Conservation (phyloP, 2,113 vertebrate genomes). For the Sphaerodactylus townsendi region DNA sequence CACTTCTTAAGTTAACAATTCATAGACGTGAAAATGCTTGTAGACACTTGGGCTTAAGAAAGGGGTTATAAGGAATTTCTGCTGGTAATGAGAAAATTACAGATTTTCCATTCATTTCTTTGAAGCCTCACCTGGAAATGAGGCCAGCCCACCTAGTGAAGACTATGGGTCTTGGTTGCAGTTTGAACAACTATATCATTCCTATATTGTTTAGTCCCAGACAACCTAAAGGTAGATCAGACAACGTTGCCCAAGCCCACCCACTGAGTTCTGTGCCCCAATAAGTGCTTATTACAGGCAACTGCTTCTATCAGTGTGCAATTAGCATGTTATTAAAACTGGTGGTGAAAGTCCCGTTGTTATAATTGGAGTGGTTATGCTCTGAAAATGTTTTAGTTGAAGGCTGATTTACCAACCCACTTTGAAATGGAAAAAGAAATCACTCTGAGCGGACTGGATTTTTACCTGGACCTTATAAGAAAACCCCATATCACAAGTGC, state of each 20-base stretch:
- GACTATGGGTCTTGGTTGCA: too few species aligned
- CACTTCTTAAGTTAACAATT: too few species aligned
- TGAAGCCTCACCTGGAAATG: too few species aligned
- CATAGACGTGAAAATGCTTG: too few species aligned
- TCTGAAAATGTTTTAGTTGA: background rate
- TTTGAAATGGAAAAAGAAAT: background rate
- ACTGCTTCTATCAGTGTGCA: background rate
- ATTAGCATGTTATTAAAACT: background rate
- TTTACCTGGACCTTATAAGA: background rate
- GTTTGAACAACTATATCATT: background rate
- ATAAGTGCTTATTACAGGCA: background rate
- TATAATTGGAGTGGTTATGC: background rate
- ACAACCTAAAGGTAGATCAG: background rate
- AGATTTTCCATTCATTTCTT: too few species aligned
- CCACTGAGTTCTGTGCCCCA: background rate
- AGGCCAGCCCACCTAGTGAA: too few species aligned
- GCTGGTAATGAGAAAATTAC: too few species aligned
- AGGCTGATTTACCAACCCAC: background rate
- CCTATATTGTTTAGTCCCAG: background rate
- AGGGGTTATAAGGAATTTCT: too few species aligned
- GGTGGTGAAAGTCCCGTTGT: background rate
- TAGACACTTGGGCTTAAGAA: too few species aligned
- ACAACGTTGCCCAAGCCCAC: constrained; percentile 3
- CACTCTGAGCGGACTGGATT: background rate
- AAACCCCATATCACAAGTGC: background rate